Conservation (phyloP, 1,140 invertebrate genomes). For the Drosophila varians region DNA sequence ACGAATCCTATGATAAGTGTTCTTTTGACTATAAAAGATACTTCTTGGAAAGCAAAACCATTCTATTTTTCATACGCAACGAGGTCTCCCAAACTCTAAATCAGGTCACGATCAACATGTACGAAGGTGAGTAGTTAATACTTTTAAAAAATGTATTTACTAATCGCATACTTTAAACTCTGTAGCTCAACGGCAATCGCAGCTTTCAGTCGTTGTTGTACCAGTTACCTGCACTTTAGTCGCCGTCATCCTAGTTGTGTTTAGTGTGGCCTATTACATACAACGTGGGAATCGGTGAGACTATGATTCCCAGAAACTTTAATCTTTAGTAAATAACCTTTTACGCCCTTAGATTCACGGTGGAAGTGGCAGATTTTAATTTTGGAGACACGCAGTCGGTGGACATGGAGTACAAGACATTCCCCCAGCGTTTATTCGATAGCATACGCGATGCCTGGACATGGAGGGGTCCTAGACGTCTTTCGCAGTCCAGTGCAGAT, state of each 20-base stretch:
- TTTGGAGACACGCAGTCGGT: conserved; percentile 89
- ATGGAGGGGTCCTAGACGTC: conserved; percentile 59
- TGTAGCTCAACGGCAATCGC: conserved; percentile 89
- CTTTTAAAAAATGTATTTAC: not conserved
- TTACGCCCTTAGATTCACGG: conserved; percentile 89
- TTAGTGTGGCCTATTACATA: conserved; percentile 92
- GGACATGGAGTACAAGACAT: conserved; percentile 93
- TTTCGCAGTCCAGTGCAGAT: conserved; percentile 71
- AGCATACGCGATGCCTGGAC: conserved; percentile 86
- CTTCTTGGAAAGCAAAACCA: conserved; percentile 86
- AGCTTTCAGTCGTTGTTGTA: conserved; percentile 93
- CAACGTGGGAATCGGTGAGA: conserved; percentile 91
- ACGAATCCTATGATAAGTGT: conserved; percentile 84
- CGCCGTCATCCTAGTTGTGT: conserved; percentile 91
- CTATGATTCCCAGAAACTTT: no score
- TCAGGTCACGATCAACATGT: conserved; percentile 90
- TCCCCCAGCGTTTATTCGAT: conserved; percentile 90
- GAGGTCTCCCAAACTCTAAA: conserved; percentile 88
- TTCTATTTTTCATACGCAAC: conserved; percentile 90
- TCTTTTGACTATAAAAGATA: conserved; percentile 88
- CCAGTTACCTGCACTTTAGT: conserved; percentile 91
- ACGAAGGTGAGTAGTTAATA: conserved; percentile 87
- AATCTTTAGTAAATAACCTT: no score
- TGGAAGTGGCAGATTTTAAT: conserved; percentile 95
- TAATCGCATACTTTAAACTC: not conserved